These are phyloP conservation scores for Prorops nasuta DNA, from an alignment of 1,140 invertebrate species.

Conservation along the genomic window DNA sequence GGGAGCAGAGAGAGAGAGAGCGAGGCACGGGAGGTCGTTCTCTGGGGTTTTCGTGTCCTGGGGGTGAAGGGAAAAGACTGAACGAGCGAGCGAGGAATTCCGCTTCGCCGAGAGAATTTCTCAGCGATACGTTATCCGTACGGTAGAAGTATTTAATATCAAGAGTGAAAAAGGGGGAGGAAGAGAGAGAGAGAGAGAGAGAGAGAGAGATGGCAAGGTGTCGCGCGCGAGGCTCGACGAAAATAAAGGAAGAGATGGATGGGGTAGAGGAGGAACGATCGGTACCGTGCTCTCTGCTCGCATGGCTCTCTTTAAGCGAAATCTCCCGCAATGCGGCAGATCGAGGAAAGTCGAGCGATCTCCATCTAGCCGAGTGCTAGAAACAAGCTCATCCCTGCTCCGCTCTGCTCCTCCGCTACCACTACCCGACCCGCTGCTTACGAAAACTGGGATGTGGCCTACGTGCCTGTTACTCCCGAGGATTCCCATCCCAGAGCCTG, in stretches of 20 bases:
- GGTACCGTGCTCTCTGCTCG: neutral
- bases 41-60: too few relatives aligned
- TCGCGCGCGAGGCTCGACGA: neutral
- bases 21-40: neutral
- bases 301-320: neutral
- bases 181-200: neutral
- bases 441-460: too few relatives aligned
- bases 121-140: neutral
- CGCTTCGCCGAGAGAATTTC: too few relatives aligned
- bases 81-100: neutral
- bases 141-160: too few relatives aligned
- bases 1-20: neutral
- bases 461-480: conserved; percentile 20
- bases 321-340: neutral
- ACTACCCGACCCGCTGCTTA: too few relatives aligned
- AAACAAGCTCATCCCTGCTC: too few relatives aligned
- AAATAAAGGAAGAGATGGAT: neutral
- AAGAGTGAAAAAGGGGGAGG: neutral
- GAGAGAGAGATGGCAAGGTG: neutral
- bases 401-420: too few relatives aligned
- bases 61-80: conserved; percentile 6
- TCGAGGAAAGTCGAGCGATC: too few relatives aligned
- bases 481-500: conserved; percentile 19
- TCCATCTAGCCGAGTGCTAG: too few relatives aligned
- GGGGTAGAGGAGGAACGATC: neutral